These are phyloP conservation scores for Flexamia atlantica DNA, from an alignment of 2,888 invertebrate species.

Conservation along the genomic window DNA sequence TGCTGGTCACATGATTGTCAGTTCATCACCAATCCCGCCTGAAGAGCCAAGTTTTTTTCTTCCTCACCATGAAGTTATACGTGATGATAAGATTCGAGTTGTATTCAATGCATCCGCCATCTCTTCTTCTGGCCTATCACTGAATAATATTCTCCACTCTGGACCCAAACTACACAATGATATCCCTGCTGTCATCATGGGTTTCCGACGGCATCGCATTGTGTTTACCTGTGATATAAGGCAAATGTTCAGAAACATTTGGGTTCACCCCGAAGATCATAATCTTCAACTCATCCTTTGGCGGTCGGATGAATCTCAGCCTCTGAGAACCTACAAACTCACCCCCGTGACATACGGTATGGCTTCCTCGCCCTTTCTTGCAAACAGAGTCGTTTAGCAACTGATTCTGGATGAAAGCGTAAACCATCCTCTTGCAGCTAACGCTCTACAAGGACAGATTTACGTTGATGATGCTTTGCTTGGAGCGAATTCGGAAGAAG, in stretches of 20 bases:
- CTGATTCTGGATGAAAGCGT: constrained; percentile 64
- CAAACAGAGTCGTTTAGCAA: constrained; percentile 66
- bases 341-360: constrained; percentile 69
- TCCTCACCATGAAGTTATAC: constrained; percentile 45
- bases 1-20: background rate
- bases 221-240: constrained; percentile 48
- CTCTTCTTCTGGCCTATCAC: constrained; percentile 12
- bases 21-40: background rate
- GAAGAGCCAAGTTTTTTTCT: constrained; percentile 28
- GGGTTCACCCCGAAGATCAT: constrained; percentile 59
- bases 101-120: constrained; percentile 47
- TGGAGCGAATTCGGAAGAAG: constrained; percentile 65
- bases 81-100: constrained; percentile 45
- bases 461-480: constrained; percentile 70
- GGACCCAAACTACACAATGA: constrained; percentile 47
- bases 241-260: constrained; percentile 65
- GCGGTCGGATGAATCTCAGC: constrained; percentile 60
- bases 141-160: constrained; percentile 25
- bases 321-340: constrained; percentile 65
- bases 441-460: constrained; percentile 62
- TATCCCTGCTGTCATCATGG: constrained; percentile 4
- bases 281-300: constrained; percentile 69
- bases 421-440: constrained; percentile 64
- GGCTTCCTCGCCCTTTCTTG: constrained; percentile 66
- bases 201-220: constrained; percentile 23